Base-by-base conservation (phyloP, 2,797 vertebrate species). In the Holocentrus rufus region DNA sequence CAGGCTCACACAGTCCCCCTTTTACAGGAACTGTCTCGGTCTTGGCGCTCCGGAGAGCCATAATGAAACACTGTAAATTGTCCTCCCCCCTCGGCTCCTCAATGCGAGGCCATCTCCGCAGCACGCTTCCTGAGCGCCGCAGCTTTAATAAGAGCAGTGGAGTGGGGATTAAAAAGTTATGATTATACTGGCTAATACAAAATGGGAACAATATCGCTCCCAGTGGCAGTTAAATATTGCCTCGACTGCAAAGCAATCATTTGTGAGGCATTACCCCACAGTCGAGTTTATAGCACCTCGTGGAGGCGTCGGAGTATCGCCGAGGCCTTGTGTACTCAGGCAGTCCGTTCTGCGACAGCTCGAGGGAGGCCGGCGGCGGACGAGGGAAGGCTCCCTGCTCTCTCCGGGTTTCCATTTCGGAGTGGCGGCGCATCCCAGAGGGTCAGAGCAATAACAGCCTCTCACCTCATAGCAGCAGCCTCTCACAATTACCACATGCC, bases 1-100 rank as follows among this genome's bases (percentile, higher is more conserved):
- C 74, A 81, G 78, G 74, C 82, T 87, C 71, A 70, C 82, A 68
- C 69, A 69, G 68, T 72, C 50, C 55, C 55, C 65, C 59, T 55
- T 67, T 74, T 60, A 11, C n/a, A 81, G 75, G 44, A 83, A 65
- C 68, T 22, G 18, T 58, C 60, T 70, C 75, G 68, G 64, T 68
- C 57, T 20, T 1, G 44, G 65, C 1, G 5, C 62, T 63, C 80
- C 18, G 44, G 69, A 74, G 74, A 81, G 77, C 53, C 69, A 44
- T 9, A 72, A 76, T 70, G 64, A 80, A 83, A 82, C 66, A 25
- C 8, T 9, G 36, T 31, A 53, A 22, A 27, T 18, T 36, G 60
- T 68, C 56, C 49, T 49, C 55, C 47, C 36, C 71, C 71, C 30
- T 65, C 15, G 20, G 30, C 44, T 34, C n/a, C 60, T 76, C 36